These are phyloP conservation scores for Astur gentilis DNA, from an alignment of 2,113 vertebrate genomes.

Conservation along the genomic window DNA sequence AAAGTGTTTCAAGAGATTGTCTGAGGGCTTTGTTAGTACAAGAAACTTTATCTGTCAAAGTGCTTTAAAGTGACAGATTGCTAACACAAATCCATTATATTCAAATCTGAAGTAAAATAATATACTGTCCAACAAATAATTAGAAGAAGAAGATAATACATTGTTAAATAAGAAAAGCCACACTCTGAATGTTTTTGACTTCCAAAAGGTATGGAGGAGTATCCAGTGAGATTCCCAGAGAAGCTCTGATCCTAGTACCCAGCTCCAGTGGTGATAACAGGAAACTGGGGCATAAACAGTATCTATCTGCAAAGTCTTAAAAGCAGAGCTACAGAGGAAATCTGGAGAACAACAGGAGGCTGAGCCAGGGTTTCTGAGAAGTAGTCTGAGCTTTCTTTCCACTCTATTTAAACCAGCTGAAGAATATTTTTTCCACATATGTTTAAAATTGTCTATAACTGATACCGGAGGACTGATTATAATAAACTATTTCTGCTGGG, in stretches of 20 bases:
- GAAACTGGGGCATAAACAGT: background rate
- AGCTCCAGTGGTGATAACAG: background rate
- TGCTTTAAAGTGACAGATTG: constrained; percentile 45
- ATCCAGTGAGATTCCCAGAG: background rate
- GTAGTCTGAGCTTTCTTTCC: background rate
- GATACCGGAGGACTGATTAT: background rate
- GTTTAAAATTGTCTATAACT: background rate
- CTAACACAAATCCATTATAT: constrained; percentile 34
- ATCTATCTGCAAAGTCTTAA: background rate
- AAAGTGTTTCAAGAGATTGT: constrained; percentile 35
- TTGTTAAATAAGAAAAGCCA: background rate
- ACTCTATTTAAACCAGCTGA: background rate
- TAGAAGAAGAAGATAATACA: background rate
- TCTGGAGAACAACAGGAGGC: background rate
- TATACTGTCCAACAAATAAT: constrained; percentile 28
- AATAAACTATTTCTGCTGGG: background rate
- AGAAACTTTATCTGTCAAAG: constrained; percentile 52
- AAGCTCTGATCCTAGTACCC: background rate
- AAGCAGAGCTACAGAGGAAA: background rate
- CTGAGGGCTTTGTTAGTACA: constrained; percentile 47
- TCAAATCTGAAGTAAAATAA: constrained; percentile 10
- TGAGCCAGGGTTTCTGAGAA: background rate
- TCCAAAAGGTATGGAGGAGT: background rate
- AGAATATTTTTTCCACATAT: background rate
- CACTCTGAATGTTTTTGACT: background rate